A percentile compares a stretch with the other conserved stretches of the same genome.
Evolutionary conservation across 2,113 vertebrate genomes (phyloP).

Genomic region (Megaleporinus macrocephalus): DNA sequence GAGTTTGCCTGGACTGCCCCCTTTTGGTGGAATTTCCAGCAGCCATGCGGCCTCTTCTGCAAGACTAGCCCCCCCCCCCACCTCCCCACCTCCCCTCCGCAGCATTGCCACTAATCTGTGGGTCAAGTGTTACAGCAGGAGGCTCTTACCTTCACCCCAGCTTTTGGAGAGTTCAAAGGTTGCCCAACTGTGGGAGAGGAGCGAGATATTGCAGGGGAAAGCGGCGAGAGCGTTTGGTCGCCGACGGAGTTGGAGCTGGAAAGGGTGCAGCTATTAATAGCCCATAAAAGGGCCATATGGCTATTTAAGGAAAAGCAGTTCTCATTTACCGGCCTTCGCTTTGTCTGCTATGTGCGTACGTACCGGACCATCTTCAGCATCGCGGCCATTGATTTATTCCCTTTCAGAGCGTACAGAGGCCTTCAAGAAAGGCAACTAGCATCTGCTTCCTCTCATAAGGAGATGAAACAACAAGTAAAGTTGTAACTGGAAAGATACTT

Average conservation of each 20-base stretch:
- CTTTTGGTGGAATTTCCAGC: slow-evolving; percentile 77
- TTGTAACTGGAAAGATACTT: background rate
- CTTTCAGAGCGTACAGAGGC: background rate
- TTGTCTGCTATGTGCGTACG: background rate
- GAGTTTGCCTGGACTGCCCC: slow-evolving; percentile 78
- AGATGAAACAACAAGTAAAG: background rate
- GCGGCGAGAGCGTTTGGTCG: background rate
- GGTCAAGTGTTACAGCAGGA: background rate
- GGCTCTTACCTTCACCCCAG: background rate
- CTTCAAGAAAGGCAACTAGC: background rate
- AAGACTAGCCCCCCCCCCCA: no score
- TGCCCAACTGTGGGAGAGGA: background rate
- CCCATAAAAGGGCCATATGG: slow-evolving; percentile 47
- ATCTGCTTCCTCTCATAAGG: background rate
- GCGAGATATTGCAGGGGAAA: slow-evolving; percentile 4
- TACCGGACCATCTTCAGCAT: background rate
- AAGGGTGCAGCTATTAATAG: slow-evolving; percentile 54
- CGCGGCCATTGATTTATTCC: background rate
- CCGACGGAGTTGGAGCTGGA: slow-evolving; percentile 39
- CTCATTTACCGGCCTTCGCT: slow-evolving; percentile 23
- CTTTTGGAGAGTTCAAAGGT: slow-evolving; percentile 36
- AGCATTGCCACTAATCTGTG: slow-evolving; percentile 1
- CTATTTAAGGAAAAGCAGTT: slow-evolving; percentile 59
- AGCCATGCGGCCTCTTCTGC: slow-evolving; percentile 51
- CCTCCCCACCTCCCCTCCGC: slow-evolving; percentile 11